Evolutionary conservation across 2,113 vertebrate genomes (phyloP).

Genomic region (Oxyura jamaicensis): DNA sequence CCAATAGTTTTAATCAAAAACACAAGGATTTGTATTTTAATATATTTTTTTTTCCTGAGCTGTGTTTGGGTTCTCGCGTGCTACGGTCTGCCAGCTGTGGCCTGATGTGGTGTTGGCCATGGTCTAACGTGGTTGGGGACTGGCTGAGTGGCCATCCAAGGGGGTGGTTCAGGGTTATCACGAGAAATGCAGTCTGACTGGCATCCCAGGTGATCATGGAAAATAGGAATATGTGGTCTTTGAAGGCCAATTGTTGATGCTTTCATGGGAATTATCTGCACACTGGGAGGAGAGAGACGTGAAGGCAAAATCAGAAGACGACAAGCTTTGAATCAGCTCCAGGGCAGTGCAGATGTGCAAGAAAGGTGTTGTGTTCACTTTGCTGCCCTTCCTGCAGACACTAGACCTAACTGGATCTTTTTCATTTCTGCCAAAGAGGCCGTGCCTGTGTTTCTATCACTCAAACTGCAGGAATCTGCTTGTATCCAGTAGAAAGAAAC

Average conservation of each 20-base stretch:
- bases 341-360: not conserved
- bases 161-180: not conserved
- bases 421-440: not conserved
- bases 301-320: not conserved
- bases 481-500: not conserved
- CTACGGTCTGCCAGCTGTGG: not conserved
- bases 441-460: not conserved
- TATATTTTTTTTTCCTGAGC: not conserved
- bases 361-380: not conserved
- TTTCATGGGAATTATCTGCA: not conserved
- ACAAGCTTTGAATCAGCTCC: not conserved
- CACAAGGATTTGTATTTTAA: not conserved
- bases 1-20: not conserved
- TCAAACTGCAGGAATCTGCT: not conserved
- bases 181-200: not conserved
- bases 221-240: not conserved
- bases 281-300: not conserved
- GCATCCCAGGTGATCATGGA: not conserved
- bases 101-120: not conserved
- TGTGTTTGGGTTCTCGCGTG: not conserved
- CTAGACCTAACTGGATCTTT: not conserved
- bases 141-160: not conserved
- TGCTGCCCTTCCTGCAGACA: not conserved
- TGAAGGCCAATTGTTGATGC: not conserved
- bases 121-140: accelerated